Conservation (phyloP, 2,113 vertebrate species). For the Lamprotornis superbus region DNA sequence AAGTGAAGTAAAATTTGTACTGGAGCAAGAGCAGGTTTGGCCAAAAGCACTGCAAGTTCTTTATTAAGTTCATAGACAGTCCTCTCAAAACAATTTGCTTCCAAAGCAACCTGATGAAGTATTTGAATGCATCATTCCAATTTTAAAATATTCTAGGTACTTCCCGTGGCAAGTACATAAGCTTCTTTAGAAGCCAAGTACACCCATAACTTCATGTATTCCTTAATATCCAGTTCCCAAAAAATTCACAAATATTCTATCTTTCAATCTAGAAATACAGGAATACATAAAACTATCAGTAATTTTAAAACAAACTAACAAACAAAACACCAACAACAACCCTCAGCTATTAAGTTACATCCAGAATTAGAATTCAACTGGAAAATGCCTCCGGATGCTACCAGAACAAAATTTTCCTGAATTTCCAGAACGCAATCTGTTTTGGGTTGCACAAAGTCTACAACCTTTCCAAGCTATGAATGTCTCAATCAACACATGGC, state of each 20-base stretch:
- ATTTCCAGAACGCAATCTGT: neutral
- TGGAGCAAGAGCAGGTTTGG: accelerated
- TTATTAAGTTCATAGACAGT: neutral
- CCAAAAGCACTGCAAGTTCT: neutral
- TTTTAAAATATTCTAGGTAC: neutral
- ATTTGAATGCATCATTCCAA: neutral
- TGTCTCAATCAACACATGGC: neutral
- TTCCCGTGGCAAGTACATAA: neutral
- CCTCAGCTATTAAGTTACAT: neutral
- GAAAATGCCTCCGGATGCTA: neutral
- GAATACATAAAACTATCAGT: neutral
- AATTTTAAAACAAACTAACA: neutral
- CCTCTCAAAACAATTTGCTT: neutral
- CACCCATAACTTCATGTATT: neutral
- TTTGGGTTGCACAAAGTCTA: neutral
- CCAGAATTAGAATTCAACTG: neutral
- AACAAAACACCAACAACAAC: neutral
- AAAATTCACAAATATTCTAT: neutral
- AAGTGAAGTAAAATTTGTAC: neutral
- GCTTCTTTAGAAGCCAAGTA: neutral
- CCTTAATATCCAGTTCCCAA: neutral
- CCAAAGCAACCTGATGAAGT: neutral
- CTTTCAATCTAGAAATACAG: neutral
- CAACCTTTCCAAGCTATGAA: neutral
- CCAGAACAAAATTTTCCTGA: neutral